Evolutionary conservation across 2,888 invertebrate species (phyloP).

Genomic region (Polyploca ridens): DNA sequence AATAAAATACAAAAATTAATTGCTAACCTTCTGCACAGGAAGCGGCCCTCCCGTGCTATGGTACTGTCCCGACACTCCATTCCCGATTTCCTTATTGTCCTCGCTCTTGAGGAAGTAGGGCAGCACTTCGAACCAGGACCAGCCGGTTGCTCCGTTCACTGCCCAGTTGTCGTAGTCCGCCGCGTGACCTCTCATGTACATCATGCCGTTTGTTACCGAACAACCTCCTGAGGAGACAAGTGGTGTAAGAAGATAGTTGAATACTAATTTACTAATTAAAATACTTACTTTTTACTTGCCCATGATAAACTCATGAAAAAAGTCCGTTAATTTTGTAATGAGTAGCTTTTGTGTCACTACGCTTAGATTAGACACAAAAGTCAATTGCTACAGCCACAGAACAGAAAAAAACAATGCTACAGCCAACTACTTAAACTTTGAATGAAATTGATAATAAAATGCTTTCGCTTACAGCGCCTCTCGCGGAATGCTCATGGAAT

Average conservation of each 20-base stretch:
- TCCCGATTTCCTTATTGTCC: constrained; percentile 86
- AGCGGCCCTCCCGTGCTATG: constrained; percentile 86
- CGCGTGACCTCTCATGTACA: constrained; percentile 91
- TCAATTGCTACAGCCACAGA: too few relatives aligned
- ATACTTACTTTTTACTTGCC: too few relatives aligned
- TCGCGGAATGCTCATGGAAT: too few relatives aligned
- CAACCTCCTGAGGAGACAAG: constrained; percentile 85
- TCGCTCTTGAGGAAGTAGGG: constrained; percentile 89
- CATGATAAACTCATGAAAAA: too few relatives aligned
- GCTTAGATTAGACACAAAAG: too few relatives aligned
- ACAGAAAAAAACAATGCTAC: too few relatives aligned
- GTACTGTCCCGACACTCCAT: constrained; percentile 83
- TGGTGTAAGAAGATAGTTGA: not conserved
- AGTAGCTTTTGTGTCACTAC: too few relatives aligned
- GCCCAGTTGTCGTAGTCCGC: constrained; percentile 92
- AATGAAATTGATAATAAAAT: too few relatives aligned
- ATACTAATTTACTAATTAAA: too few relatives aligned
- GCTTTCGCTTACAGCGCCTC: too few relatives aligned
- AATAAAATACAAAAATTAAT: not conserved
- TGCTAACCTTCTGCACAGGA: constrained; percentile 79
- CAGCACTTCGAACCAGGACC: constrained; percentile 91
- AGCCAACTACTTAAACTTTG: too few relatives aligned
- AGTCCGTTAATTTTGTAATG: too few relatives aligned
- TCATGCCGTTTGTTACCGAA: constrained; percentile 92
- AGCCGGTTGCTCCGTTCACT: constrained; percentile 88